Percentiles rank a stretch among this genome's conserved stretches.
Conservation (phyloP, 2,797 vertebrate genomes). For the Vultur gryphus region DNA sequence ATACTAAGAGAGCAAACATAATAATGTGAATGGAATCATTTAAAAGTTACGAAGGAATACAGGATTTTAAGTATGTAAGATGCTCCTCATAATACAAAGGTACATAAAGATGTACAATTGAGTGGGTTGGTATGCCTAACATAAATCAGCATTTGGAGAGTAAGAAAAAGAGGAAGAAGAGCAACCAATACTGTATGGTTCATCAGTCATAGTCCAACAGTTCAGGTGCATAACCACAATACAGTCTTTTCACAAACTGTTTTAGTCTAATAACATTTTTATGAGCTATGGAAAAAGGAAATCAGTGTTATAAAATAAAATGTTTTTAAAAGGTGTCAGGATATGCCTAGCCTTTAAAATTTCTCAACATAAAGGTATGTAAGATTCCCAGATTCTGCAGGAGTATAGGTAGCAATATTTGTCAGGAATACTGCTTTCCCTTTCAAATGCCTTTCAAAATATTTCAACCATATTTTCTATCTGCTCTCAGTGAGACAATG, state of each 20-base stretch:
- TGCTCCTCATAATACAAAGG: not conserved
- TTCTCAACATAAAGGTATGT: not conserved
- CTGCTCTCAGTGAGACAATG: not conserved
- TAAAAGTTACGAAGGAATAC: not conserved
- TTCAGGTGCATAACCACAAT: not conserved
- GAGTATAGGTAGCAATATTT: not conserved
- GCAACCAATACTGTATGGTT: not conserved
- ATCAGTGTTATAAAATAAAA: not conserved
- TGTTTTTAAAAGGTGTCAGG: not conserved
- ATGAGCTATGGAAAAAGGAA: not conserved
- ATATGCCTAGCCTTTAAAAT: not conserved
- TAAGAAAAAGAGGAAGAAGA: not conserved
- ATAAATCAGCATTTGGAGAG: not conserved
- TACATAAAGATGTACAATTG: not conserved
- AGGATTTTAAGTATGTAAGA: not conserved
- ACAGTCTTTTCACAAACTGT: not conserved
- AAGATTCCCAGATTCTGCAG: not conserved
- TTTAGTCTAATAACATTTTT: not conserved
- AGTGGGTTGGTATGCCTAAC: not conserved
- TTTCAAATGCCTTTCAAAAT: not conserved
- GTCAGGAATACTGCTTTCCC: not conserved
- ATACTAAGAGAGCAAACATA: not conserved
- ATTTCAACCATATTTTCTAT: not conserved
- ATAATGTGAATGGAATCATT: not conserved
- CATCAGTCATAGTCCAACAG: not conserved